Evolutionary conservation across 1,140 invertebrate genomes (phyloP), one percentile per base, ranked within the genome.

Genomic region (Rhagoletis zephyria): DNA sequence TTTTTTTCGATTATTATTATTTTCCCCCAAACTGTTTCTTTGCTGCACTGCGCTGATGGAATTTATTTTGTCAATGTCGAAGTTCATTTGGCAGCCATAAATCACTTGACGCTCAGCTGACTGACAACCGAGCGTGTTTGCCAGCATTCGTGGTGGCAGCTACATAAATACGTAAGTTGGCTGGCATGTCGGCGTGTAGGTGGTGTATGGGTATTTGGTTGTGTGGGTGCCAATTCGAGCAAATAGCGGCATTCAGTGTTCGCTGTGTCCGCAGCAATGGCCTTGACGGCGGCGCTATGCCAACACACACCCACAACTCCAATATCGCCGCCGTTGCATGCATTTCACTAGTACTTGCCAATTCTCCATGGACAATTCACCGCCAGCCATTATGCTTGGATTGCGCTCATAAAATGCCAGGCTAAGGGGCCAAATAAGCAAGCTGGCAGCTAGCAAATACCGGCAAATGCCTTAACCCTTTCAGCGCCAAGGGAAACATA

Each of bases 11-110:
- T 10, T 40, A 10, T 40, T 10, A 14, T 16, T 77, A 9, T 77
- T 14, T 2, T 16, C n/a, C n/a, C n/a, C n/a, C 9, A 12, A 14
- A 16, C 16, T 16, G 19, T 81, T 81, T 51, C 30, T 56, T 81
- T 16, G 74, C 48, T 81, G 74, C 74, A 81, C 74, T 81, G 74
- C 30, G 30, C 48, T 81, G 74, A 81, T 81, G 88, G 91, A 91
- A 91, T 91, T 91, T 91, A 91, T 91, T 90, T 90, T 89, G 90
- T 91, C 89, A 89, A 89, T 90, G 90, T 91, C 90, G 90, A 90
- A 91, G 90, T 91, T 91, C 90, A 91, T 91, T 91, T 91, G 89
- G 91, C 90, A 90, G 89, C 89, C 90, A 91, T 91, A 91, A 91
- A 91, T 91, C 90, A 91, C 90, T 88, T 89, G 60, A 56, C 5